These are phyloP conservation scores for Catharus minimus DNA, from an alignment of 2,113 vertebrate species.

Conservation along the genomic window DNA sequence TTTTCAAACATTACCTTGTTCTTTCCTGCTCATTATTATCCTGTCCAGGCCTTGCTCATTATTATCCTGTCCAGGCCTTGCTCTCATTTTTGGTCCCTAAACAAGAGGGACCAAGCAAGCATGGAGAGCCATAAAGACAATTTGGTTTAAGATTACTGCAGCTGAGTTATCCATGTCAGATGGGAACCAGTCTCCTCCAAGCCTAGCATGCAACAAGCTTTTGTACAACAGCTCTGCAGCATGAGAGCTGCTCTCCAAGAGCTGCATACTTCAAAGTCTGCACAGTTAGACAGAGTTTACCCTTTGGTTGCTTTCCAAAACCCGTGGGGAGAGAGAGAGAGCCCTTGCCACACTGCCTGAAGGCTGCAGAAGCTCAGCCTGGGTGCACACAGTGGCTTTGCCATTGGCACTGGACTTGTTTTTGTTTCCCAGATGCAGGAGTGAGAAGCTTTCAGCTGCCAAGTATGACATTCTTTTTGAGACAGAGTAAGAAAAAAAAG, in stretches of 20 bases:
- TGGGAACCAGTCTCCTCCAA: not conserved
- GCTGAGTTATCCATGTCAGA: not conserved
- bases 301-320: not conserved
- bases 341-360: not conserved
- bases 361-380: not conserved
- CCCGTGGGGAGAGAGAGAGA: not conserved
- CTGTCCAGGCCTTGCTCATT: not conserved
- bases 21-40: conserved; percentile 5
- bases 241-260: not conserved
- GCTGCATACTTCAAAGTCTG: not conserved
- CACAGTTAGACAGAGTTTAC: not conserved
- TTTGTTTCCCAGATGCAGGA: conserved; percentile 16
- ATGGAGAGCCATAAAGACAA: not conserved
- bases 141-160: not conserved
- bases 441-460: not conserved
- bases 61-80: not conserved
- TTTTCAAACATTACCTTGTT: conserved; percentile 31
- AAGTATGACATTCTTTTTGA: conserved; percentile 27
- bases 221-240: not conserved
- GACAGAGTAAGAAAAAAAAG: not conserved
- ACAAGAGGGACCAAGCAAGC: conserved; percentile 6
- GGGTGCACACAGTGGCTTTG: not conserved
- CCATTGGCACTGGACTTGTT: not conserved
- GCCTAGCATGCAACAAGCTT: not conserved
- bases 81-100: conserved; percentile 2